These are phyloP conservation scores for Pegoplata infirma DNA, from an alignment of 2,888 invertebrate species.

Conservation along the genomic window DNA sequence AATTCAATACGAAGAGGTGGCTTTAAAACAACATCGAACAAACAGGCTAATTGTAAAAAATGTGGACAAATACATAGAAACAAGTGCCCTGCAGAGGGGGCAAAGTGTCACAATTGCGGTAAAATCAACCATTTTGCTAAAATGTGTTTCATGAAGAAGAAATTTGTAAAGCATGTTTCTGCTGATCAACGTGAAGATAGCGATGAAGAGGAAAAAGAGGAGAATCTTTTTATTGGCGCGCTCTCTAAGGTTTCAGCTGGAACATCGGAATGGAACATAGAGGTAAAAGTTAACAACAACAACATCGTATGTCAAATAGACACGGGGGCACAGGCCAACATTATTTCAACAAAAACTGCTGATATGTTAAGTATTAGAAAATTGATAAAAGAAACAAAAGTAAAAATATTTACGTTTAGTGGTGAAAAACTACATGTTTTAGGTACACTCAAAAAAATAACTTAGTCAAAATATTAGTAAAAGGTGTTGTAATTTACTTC, in stretches of 20 bases:
- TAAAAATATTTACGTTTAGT: conserved; percentile 52
- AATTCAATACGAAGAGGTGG: no score
- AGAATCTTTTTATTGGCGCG: conserved; percentile 25
- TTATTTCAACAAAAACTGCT: no score
- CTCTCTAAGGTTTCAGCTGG: conserved; percentile 16
- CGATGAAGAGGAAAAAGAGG: conserved; percentile 22
- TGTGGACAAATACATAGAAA: conserved; percentile 44
- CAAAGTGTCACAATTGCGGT: conserved; percentile 36
- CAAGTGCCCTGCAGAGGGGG: conserved; percentile 48
- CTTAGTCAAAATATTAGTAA: no score
- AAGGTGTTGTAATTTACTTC: no score
- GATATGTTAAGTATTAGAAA: no score
- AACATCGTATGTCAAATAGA: no score
- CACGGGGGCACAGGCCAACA: no score
- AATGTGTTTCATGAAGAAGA: conserved; percentile 30
- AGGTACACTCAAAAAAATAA: no score
- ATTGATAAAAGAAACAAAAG: conserved; percentile 1
- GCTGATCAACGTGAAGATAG: conserved; percentile 3
- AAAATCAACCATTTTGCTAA: conserved; percentile 45
- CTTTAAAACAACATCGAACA: no score
- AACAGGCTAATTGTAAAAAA: conserved; percentile 8
- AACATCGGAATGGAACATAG: conserved; percentile 45
- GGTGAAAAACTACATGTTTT: conserved; percentile 48
- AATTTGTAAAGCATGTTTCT: conserved; percentile 13
- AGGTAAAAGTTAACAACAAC: no score